A percentile compares a stretch with the other conserved stretches of the same genome.
Conservation (phyloP, 2,888 invertebrate genomes). For the Disparrhopalites patrizii region DNA sequence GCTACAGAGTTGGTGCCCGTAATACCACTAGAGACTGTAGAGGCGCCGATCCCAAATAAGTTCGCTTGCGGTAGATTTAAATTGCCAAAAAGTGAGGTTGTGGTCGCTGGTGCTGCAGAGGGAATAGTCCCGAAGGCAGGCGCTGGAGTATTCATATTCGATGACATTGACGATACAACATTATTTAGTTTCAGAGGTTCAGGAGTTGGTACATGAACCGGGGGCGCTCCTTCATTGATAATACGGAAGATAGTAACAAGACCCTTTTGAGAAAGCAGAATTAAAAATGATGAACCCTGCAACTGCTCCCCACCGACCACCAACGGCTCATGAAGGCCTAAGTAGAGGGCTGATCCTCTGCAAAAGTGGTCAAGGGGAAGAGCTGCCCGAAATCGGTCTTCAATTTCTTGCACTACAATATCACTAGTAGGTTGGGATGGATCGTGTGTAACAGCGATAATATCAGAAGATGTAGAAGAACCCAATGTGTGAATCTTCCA, state of each 20-base stretch:
- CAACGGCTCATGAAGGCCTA: slow-evolving; percentile 4
- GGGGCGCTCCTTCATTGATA: slow-evolving; percentile 9
- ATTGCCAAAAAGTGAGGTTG: background rate
- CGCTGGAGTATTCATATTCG: background rate
- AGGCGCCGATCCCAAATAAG: background rate
- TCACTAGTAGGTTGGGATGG: slow-evolving; percentile 7
- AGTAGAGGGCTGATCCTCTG: slow-evolving; percentile 9
- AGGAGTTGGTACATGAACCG: background rate
- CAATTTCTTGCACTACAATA: slow-evolving; percentile 17
- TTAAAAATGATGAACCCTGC: background rate
- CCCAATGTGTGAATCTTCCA: slow-evolving; percentile 18
- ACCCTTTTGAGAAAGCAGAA: slow-evolving; percentile 17
- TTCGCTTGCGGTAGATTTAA: background rate
- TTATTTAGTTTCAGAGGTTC: slow-evolving; percentile 1
- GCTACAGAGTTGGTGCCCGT: background rate
- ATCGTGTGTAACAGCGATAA: slow-evolving; percentile 6
- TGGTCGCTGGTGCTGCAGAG: background rate
- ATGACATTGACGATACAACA: background rate
- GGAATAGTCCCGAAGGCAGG: too few species aligned
- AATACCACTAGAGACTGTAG: background rate
- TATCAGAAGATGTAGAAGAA: slow-evolving; percentile 19
- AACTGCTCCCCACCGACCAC: slow-evolving; percentile 8
- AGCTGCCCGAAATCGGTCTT: slow-evolving; percentile 19
- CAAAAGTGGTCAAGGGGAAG: slow-evolving; percentile 22
- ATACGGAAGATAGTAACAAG: slow-evolving; percentile 5